phyloP scores from a whole-genome alignment of 2,797 vertebrate genomes.

The Tinamus major region DNA sequence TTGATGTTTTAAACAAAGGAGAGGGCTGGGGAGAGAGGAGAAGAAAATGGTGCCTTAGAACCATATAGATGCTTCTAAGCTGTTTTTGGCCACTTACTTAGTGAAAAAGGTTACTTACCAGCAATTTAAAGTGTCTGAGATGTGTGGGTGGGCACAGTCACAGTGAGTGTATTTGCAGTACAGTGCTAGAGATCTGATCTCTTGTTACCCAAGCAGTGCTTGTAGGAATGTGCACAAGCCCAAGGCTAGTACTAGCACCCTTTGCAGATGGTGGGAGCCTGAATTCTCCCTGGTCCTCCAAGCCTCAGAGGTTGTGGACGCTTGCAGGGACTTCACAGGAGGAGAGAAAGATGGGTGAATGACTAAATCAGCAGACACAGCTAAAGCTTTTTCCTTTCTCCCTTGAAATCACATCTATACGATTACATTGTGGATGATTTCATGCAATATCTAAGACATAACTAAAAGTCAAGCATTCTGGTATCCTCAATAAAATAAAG shows the following conservation, averaged over 20 bases:
- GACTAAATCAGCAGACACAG: not conserved
- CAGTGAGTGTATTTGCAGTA: not conserved
- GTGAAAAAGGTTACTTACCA: not conserved
- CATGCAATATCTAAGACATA: not conserved
- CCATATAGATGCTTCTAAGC: not conserved
- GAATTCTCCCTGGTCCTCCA: not conserved
- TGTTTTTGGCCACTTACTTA: not conserved
- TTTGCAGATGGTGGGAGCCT: not conserved
- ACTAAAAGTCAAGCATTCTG: not conserved
- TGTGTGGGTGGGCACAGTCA: not conserved
- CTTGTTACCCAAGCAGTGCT: not conserved
- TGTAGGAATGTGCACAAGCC: not conserved
- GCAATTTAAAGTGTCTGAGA: not conserved
- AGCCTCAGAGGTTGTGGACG: not conserved
- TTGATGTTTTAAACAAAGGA: not conserved
- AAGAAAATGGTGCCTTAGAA: not conserved
- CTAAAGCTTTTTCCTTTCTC: not conserved
- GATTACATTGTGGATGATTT: not conserved
- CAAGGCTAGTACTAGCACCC: not conserved
- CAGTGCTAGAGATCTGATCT: not conserved
- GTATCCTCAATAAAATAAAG: not conserved
- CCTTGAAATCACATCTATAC: not conserved
- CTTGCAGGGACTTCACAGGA: not conserved
- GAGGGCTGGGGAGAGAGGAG: not conserved
- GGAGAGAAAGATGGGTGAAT: not conserved